Conservation (phyloP, 2,888 invertebrate species). For the Sinotaia quadrata region DNA sequence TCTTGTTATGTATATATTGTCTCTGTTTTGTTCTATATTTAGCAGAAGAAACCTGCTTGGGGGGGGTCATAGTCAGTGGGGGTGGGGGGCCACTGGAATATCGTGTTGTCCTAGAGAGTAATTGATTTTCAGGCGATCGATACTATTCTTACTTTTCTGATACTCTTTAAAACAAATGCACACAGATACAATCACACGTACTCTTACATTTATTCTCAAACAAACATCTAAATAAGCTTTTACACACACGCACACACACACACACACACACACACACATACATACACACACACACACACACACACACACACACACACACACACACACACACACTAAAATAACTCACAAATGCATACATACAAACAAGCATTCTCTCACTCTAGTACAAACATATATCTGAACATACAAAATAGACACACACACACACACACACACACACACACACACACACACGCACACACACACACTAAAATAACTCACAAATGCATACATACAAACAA, state of each 20-base stretch:
- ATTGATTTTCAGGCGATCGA: too few relatives aligned
- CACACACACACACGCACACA: slow-evolving; percentile 16
- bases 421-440: slow-evolving; percentile 19
- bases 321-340: neutral
- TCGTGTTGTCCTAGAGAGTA: too few relatives aligned
- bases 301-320: slow-evolving; percentile 17
- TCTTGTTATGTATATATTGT: too few relatives aligned
- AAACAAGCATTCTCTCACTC: neutral
- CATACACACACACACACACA: slow-evolving; percentile 19
- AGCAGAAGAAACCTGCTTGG: too few relatives aligned
- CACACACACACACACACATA: slow-evolving; percentile 19
- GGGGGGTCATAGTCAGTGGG: too few relatives aligned
- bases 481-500: neutral
- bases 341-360: neutral
- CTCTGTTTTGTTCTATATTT: too few relatives aligned
- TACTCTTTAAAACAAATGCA: too few relatives aligned
- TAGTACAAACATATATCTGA: neutral
- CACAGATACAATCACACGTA: too few relatives aligned
- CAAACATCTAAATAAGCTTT: neutral
- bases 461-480: neutral
- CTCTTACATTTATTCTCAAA: neutral
- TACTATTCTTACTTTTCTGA: too few relatives aligned
- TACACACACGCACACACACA: slow-evolving; percentile 19
- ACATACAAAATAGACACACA: neutral
- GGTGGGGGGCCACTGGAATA: too few relatives aligned